Percentiles rank a stretch among this genome's conserved stretches.
Conservation (phyloP, 2,113 vertebrate species). For the Clarias macrocephalus region DNA sequence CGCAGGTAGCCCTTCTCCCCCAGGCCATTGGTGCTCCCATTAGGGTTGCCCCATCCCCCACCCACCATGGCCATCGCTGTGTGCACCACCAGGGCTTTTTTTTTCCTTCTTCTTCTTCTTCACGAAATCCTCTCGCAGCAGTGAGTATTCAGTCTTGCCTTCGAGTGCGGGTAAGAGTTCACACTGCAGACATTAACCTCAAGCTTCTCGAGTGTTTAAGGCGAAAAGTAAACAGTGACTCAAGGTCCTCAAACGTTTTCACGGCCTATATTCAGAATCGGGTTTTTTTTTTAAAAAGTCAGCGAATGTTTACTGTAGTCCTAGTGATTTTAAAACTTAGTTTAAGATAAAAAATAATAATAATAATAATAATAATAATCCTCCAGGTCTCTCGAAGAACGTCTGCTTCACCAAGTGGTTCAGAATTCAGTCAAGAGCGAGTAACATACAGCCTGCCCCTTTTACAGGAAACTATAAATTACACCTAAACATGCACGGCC, state of each 20-base stretch:
- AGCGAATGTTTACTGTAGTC: neutral
- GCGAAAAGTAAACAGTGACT: conserved; percentile 26
- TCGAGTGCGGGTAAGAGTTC: conserved; percentile 20
- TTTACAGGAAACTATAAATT: conserved; percentile 81
- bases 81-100: conserved; percentile 39
- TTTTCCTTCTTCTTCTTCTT: neutral
- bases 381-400: conserved; percentile 59
- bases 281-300: neutral
- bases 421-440: conserved; percentile 69
- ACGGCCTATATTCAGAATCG: neutral
- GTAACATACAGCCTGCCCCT: conserved; percentile 66
- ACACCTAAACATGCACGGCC: conserved; percentile 61
- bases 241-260: neutral
- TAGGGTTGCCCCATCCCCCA: conserved; percentile 90
- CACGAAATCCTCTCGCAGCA: conserved; percentile 30
- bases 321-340: conserved; percentile 42
- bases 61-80: conserved; percentile 90
- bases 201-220: conserved; percentile 18
- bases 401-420: conserved; percentile 62
- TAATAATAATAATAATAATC: conserved; percentile 48
- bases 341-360: conserved; percentile 48
- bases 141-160: conserved; percentile 35
- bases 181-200: conserved; percentile 39
- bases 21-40: conserved; percentile 78
- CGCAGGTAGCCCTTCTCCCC: conserved; percentile 80